Percentiles rank a stretch among this genome's conserved stretches.
These are phyloP conservation scores for Criorhina ranunculi DNA, from an alignment of 2,888 invertebrate species.

Conservation along the genomic window DNA sequence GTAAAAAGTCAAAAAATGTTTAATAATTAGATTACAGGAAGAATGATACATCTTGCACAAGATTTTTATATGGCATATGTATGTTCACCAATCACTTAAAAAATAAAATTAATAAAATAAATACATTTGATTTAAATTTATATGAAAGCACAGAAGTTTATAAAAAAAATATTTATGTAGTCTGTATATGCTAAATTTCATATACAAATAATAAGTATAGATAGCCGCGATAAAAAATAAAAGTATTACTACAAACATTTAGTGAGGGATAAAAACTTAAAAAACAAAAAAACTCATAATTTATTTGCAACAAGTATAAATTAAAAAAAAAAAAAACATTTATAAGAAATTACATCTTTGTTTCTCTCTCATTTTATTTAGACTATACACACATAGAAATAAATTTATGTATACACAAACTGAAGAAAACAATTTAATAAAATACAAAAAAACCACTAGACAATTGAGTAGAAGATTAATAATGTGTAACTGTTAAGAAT, in stretches of 20 bases:
- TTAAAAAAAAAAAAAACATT: conserved; percentile 20
- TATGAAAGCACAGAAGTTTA: conserved; percentile 36
- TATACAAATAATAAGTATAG: conserved; percentile 43
- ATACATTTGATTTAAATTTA: conserved; percentile 19
- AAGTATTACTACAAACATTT: conserved; percentile 54
- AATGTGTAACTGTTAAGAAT: conserved; percentile 46
- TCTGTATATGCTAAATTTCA: conserved; percentile 29
- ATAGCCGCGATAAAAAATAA: conserved; percentile 59
- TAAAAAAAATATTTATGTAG: too few relatives aligned
- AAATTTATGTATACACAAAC: conserved; percentile 25
- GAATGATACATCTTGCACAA: conserved; percentile 32
- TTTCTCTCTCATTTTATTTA: conserved; percentile 35
- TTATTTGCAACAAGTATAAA: conserved; percentile 70
- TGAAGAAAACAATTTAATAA: conserved; percentile 31
- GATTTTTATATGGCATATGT: conserved; percentile 4
- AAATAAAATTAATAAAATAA: conserved; percentile 8
- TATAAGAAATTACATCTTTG: conserved; percentile 31
- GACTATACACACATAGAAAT: conserved; percentile 13
- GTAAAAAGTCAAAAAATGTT: background rate
- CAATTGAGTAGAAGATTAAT: conserved; percentile 63
- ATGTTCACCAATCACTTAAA: conserved; percentile 27
- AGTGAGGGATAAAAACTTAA: conserved; percentile 1
- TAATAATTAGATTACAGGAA: conserved; percentile 5
- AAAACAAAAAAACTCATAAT: conserved; percentile 45
- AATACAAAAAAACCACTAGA: conserved; percentile 62